Conservation (phyloP, 2,113 vertebrate species). For the Scatophagus argus region DNA sequence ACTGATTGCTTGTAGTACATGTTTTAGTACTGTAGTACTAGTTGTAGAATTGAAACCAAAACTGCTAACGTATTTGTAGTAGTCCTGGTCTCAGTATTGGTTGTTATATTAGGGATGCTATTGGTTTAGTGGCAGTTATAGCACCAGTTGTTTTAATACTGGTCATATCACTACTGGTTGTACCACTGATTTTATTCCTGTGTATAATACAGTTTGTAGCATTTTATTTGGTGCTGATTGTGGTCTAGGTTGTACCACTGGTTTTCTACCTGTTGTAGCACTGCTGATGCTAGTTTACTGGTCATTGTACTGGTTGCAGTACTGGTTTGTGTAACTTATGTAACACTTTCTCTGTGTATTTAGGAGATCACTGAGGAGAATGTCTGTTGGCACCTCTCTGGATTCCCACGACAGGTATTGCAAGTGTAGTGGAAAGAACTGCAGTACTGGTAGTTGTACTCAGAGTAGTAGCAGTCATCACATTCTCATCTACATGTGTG, state of each 20-base stretch:
- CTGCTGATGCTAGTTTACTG: no score
- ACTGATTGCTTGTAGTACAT: not conserved
- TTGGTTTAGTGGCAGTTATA: no score
- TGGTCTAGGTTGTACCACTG: not conserved
- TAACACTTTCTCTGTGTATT: slow-evolving; percentile 64
- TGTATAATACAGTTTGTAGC: not conserved
- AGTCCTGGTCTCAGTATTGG: no score
- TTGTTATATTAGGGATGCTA: no score
- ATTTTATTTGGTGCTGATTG: no score
- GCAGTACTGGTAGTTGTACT: not conserved
- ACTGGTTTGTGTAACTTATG: not conserved
- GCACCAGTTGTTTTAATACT: no score
- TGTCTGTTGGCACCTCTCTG: slow-evolving; percentile 84
- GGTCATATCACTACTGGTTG: no score
- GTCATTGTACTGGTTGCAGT: not conserved
- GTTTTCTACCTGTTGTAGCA: no score
- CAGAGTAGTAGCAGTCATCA: not conserved
- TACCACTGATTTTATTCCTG: not conserved
- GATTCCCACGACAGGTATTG: slow-evolving; percentile 87
- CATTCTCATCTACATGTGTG: not conserved
- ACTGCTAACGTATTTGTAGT: no score
- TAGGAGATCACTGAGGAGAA: slow-evolving; percentile 87
- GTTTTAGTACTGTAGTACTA: not conserved
- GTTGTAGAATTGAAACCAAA: no score
- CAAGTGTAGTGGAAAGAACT: not conserved